Evolutionary conservation across 2,113 vertebrate species (phyloP), one percentile per base, ranked within the genome.

Genomic region (Coptodon bakossiorum): DNA sequence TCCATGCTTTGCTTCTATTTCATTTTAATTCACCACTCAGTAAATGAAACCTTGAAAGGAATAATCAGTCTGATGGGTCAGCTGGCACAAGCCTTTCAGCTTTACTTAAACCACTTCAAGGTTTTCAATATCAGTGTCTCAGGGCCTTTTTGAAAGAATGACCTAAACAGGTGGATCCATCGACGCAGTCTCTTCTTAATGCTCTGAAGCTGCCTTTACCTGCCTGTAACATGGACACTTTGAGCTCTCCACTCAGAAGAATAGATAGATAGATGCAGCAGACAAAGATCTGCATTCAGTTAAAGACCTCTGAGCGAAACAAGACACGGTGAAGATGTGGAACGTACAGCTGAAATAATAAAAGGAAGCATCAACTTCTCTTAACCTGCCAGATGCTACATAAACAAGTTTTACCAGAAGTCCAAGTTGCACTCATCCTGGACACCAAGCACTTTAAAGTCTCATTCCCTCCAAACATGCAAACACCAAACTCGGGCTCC

Each of bases 401-500:
- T 22, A 6, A 54, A 22, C 13, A 71, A 13, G 66, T 71, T 43
- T 71, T 71, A 59, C 19, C 40, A 36, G 3, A 19, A 29, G 19
- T 45, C 29, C 12, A 29, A 40, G 5, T 24, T 10, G 5, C 9
- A 66, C 16, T 43, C 45, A 43, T 81, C 27, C 52, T 56, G 36
- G n/a, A 48, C 45, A 54, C 22, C 22, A 38, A 80, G 24, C 16
- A 78, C 24, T 17, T 27, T 12, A 19, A 78, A 78, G 16, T 31
- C 9, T 19, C 43, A 78, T 78, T 78, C 16, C 27, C 45, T 50
- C 71, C 24, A 50, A 78, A 29, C 34, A 38, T 38, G 8, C 53
- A 59, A 38, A 81, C 36, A 56, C 34, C 53, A 59, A 78, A 80
- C 24, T 53, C 5, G 7, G 14, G 16, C 29, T 6, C 85, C 98